Conservation (phyloP, 2,113 vertebrate genomes). For the Rhagologus leucostigma region DNA sequence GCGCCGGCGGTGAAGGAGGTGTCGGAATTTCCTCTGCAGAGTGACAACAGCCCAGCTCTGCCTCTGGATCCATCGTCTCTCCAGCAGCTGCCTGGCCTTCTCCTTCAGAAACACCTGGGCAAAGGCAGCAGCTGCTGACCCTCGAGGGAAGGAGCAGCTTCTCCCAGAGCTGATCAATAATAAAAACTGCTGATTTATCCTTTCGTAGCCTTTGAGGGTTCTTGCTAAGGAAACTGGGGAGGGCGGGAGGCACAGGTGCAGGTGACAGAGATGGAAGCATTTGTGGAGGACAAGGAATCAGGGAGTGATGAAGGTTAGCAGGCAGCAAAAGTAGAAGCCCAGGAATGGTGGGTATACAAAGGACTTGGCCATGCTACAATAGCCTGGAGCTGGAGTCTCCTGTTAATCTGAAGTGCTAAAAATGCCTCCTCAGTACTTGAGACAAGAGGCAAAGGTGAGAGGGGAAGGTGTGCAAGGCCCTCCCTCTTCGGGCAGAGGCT, state of each 20-base stretch:
- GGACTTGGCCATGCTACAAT: not conserved
- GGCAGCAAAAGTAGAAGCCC: not conserved
- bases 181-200: not conserved
- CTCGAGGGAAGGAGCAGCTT: not conserved
- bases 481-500: not conserved
- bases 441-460: not conserved
- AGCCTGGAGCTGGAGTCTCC: not conserved
- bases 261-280: not conserved
- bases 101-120: slow-evolving; percentile 87
- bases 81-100: slow-evolving; percentile 75
- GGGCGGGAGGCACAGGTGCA: not conserved
- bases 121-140: not conserved
- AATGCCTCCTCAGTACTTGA: not conserved
- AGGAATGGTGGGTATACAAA: not conserved
- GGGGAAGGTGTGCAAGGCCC: not conserved
- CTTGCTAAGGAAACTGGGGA: not conserved
- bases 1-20: slow-evolving; percentile 76
- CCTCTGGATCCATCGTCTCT: slow-evolving; percentile 76
- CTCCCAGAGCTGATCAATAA: not conserved
- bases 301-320: not conserved
- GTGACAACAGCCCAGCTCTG: slow-evolving; percentile 83
- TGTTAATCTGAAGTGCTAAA: not conserved
- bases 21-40: slow-evolving; percentile 82
- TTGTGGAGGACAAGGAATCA: not conserved
- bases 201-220: not conserved